phyloP scores from a whole-genome alignment of 2,888 invertebrate genomes.

The Sphaeridia pumilis region DNA sequence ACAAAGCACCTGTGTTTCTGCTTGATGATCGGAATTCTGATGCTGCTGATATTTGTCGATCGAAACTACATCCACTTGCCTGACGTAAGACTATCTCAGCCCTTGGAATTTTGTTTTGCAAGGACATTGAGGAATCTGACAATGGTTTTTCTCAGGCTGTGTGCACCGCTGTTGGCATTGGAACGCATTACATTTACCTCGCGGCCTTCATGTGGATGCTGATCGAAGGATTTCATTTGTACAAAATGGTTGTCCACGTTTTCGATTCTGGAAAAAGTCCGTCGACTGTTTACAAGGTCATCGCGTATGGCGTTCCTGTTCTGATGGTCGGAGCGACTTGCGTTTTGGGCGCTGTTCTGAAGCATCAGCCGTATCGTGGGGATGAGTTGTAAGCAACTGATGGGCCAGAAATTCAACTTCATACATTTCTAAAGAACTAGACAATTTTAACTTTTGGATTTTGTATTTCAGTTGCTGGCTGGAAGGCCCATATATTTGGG shows the following conservation, averaged over 20 bases:
- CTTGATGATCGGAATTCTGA: constrained; percentile 75
- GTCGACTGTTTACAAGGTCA: constrained; percentile 42
- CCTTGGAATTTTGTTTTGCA: too few species aligned
- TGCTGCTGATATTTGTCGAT: constrained; percentile 65
- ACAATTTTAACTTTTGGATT: neutral
- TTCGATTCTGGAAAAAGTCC: constrained; percentile 21
- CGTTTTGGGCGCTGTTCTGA: constrained; percentile 45
- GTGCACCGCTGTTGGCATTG: constrained; percentile 3
- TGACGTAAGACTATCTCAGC: too few species aligned
- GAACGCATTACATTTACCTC: constrained; percentile 67
- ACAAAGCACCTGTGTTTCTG: constrained; percentile 92
- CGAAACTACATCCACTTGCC: constrained; percentile 38
- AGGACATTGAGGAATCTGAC: too few species aligned
- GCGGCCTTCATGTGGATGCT: constrained; percentile 94
- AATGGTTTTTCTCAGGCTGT: too few species aligned
- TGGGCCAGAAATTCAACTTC: too few species aligned
- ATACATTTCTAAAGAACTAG: neutral
- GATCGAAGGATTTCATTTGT: constrained; percentile 50
- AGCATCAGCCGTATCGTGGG: constrained; percentile 37
- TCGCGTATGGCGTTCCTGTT: constrained; percentile 69
- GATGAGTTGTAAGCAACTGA: constrained; percentile 32
- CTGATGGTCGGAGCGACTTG: constrained; percentile 67
- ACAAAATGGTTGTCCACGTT: constrained; percentile 27
- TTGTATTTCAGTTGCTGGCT: constrained; percentile 10
- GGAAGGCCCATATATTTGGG: constrained; percentile 10